Percentiles rank a stretch among this genome's conserved stretches.
Evolutionary conservation across 2,888 invertebrate species (phyloP).

Genomic region (Drosophila rubida): DNA sequence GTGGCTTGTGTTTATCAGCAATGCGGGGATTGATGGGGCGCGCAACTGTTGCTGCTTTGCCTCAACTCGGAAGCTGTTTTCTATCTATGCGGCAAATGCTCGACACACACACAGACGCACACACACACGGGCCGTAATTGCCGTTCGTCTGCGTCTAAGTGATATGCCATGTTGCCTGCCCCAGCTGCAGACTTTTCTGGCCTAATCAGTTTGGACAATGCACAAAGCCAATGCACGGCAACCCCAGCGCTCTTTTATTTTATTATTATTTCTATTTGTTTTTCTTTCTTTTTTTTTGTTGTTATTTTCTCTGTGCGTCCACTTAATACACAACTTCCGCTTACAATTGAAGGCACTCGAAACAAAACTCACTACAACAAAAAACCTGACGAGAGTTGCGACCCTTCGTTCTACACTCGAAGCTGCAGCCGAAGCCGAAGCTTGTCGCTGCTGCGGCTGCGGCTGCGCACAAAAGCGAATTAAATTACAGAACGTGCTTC

Average conservation of each 20-base stretch:
- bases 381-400: slow-evolving; percentile 61
- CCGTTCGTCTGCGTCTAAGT: slow-evolving; percentile 57
- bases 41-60: slow-evolving; percentile 18
- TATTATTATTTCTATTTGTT: slow-evolving; percentile 1
- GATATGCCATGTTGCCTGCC: slow-evolving; percentile 68
- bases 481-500: slow-evolving; percentile 77
- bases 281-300: slow-evolving; percentile 1
- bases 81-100: slow-evolving; percentile 43
- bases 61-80: slow-evolving; percentile 63
- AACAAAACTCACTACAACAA: slow-evolving; percentile 34
- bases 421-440: slow-evolving; percentile 9
- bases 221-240: slow-evolving; percentile 12
- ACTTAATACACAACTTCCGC: slow-evolving; percentile 80
- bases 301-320: slow-evolving; percentile 29
- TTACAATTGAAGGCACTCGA: slow-evolving; percentile 69
- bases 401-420: slow-evolving; percentile 37
- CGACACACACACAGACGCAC: slow-evolving; percentile 14
- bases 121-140: slow-evolving; percentile 54
- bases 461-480: slow-evolving; percentile 76
- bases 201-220: slow-evolving; percentile 28
- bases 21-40: slow-evolving; percentile 40
- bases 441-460: slow-evolving; percentile 60
- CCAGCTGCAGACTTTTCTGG: slow-evolving; percentile 23
- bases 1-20: slow-evolving; percentile 39
- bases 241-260: slow-evolving; percentile 1